These are phyloP conservation scores for Phymatocera aterrima DNA, from an alignment of 2,888 invertebrate genomes.

Conservation along the genomic window DNA sequence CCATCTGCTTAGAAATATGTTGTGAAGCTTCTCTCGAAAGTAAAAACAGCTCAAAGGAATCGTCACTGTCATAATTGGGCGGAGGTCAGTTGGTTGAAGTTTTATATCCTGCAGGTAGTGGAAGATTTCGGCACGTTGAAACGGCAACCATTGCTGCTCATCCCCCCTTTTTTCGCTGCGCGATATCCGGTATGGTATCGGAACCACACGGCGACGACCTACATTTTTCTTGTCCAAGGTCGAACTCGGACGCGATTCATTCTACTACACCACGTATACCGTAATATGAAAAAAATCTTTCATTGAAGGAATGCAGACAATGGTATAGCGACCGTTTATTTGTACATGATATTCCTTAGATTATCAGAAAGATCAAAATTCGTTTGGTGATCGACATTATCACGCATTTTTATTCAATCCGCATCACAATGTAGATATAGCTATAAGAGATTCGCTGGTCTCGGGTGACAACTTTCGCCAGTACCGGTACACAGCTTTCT, in stretches of 20 bases:
- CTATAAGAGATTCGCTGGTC: neutral
- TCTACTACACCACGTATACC: neutral
- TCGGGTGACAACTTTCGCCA: slow-evolving; percentile 26
- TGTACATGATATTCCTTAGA: no score
- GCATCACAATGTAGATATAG: neutral
- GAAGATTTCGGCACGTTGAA: neutral
- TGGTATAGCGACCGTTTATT: no score
- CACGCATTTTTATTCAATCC: neutral
- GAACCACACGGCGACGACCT: neutral
- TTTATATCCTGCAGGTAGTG: neutral
- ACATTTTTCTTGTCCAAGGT: slow-evolving; percentile 10
- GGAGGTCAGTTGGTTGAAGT: slow-evolving; percentile 15
- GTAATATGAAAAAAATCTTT: neutral
- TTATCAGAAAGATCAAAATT: no score
- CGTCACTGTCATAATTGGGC: neutral
- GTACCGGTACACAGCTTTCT: slow-evolving; percentile 3
- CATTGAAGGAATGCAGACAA: neutral
- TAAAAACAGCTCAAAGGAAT: neutral
- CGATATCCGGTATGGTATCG: neutral
- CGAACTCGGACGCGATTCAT: neutral
- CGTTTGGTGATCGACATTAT: neutral
- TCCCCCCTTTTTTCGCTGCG: neutral
- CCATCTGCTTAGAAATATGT: neutral
- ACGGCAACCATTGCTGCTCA: neutral
- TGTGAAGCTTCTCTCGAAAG: neutral